These are phyloP conservation scores for Drosophila bocki DNA, from an alignment of 1,140 invertebrate species.

Conservation along the genomic window DNA sequence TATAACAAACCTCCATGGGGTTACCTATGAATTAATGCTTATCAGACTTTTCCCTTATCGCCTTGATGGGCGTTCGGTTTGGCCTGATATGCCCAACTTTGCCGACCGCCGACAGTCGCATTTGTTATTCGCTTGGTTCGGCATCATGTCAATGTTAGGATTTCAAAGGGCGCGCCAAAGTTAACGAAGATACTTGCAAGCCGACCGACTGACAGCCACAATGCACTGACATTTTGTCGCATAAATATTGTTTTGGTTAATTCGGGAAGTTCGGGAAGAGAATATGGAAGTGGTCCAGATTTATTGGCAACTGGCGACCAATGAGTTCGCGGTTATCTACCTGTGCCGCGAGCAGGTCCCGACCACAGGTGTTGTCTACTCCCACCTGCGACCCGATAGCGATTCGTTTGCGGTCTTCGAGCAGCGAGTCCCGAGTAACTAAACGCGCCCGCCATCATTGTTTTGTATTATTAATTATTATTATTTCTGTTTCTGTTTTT, in stretches of 20 bases:
- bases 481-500: slow-evolving; percentile 45
- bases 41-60: slow-evolving; percentile 20
- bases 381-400: slow-evolving; percentile 49
- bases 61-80: neutral
- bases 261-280: slow-evolving; percentile 4
- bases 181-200: neutral
- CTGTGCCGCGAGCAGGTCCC: slow-evolving; percentile 41
- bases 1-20: neutral
- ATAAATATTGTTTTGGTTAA: too few species aligned
- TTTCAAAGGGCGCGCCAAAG: slow-evolving; percentile 19
- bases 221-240: neutral
- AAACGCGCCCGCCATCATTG: neutral
- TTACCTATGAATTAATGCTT: slow-evolving; percentile 14
- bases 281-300: slow-evolving; percentile 67
- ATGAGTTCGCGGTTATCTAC: slow-evolving; percentile 71
- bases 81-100: neutral
- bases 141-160: neutral
- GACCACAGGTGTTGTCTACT: slow-evolving; percentile 31
- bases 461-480: slow-evolving; percentile 23
- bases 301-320: slow-evolving; percentile 50
- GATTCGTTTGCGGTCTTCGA: slow-evolving; percentile 48
- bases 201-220: neutral
- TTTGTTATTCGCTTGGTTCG: slow-evolving; percentile 7
- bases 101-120: neutral
- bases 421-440: slow-evolving; percentile 42